Conservation (phyloP, 2,888 invertebrate species). For the Nemurella pictetii region DNA sequence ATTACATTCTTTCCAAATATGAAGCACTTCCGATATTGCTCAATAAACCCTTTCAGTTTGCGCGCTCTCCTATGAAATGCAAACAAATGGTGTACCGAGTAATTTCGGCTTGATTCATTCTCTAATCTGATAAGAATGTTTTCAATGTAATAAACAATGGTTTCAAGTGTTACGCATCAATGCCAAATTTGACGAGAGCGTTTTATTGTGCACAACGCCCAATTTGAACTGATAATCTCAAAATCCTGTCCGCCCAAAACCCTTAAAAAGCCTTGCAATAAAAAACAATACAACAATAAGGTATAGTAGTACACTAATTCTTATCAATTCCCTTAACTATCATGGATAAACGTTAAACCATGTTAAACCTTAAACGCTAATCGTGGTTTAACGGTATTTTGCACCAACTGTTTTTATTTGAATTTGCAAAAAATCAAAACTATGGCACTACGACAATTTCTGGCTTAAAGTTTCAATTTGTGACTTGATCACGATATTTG, state of each 20-base stretch:
- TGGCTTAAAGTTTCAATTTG: too few species aligned
- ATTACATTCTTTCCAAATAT: background rate
- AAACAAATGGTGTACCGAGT: background rate
- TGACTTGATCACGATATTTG: too few species aligned
- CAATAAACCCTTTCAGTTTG: background rate
- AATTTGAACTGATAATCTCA: background rate
- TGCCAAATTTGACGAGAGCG: background rate
- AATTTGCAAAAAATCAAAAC: too few species aligned
- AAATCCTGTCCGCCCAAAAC: background rate
- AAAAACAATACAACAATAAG: too few species aligned
- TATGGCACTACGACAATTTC: too few species aligned
- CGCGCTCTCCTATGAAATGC: background rate
- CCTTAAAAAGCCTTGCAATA: background rate
- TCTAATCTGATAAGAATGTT: background rate
- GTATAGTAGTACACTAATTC: too few species aligned
- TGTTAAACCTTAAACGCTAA: too few species aligned
- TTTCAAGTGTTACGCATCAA: background rate
- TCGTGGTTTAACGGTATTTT: too few species aligned
- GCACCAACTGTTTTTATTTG: too few species aligned
- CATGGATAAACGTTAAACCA: too few species aligned
- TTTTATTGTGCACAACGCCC: background rate
- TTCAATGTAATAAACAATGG: background rate
- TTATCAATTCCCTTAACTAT: too few species aligned
- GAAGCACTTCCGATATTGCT: background rate
- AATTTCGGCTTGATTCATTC: background rate